These are phyloP conservation scores for Aleiodes alternator DNA, from an alignment of 2,888 invertebrate species.

Conservation along the genomic window DNA sequence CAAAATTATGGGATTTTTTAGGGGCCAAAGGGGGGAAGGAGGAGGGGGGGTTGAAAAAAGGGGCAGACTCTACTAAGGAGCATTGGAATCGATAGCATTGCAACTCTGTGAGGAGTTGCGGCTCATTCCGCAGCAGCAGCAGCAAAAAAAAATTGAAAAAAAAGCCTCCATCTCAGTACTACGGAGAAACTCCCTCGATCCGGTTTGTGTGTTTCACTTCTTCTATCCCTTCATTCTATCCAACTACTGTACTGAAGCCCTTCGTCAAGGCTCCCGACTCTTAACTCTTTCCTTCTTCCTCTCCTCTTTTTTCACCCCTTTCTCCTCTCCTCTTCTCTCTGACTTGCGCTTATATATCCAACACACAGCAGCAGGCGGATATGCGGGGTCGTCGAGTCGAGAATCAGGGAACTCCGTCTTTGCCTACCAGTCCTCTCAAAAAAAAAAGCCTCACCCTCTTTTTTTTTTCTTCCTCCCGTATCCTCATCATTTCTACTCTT, in stretches of 20 bases:
- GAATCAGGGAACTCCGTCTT: constrained; percentile 61
- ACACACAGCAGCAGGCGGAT: constrained; percentile 39
- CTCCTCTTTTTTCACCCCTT: constrained; percentile 62
- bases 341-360: constrained; percentile 50
- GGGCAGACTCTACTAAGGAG: constrained; percentile 72
- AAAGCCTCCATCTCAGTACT: constrained; percentile 54
- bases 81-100: constrained; percentile 76
- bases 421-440: constrained; percentile 29
- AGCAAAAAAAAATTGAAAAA: too few relatives aligned
- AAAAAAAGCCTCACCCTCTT: constrained; percentile 3
- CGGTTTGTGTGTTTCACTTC: neutral
- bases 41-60: constrained; percentile 13
- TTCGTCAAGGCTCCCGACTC: constrained; percentile 65
- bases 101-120: constrained; percentile 63
- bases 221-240: constrained; percentile 41
- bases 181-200: constrained; percentile 53
- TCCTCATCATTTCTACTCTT: constrained; percentile 29
- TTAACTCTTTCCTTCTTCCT: constrained; percentile 71
- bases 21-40: constrained; percentile 35
- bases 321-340: constrained; percentile 51
- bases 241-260: constrained; percentile 8
- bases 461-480: neutral
- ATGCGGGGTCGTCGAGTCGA: constrained; percentile 63
- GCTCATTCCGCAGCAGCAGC: constrained; percentile 20
- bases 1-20: constrained; percentile 9